Evolutionary conservation across 2,888 invertebrate species (phyloP).

Genomic region (Troglohyphantes excavatus): DNA sequence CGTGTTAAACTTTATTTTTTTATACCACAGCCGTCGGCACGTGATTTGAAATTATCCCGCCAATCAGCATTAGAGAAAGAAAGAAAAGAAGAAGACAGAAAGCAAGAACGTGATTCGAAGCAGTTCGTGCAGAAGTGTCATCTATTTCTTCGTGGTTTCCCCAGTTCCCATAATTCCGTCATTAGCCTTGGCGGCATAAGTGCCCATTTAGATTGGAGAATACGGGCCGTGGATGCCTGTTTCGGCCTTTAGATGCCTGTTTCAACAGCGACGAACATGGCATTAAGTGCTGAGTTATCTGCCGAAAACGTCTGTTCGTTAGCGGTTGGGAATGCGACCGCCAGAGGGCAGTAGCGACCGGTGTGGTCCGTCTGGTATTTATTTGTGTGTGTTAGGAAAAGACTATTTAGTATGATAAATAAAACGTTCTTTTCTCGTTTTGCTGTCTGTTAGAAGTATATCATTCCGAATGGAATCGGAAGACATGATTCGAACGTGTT

Average conservation of each 20-base stretch:
- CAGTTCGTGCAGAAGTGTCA: slow-evolving; percentile 49
- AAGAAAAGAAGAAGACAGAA: background rate
- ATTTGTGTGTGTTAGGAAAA: background rate
- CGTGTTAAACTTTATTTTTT: too few relatives aligned
- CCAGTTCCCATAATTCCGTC: slow-evolving; percentile 69
- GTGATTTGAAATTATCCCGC: background rate
- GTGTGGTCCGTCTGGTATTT: background rate
- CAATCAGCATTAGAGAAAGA: background rate
- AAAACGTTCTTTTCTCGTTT: too few relatives aligned
- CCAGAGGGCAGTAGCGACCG: slow-evolving; percentile 54
- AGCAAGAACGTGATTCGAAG: background rate
- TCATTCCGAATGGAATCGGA: too few relatives aligned
- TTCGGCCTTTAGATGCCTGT: slow-evolving; percentile 51
- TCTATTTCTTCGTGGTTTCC: slow-evolving; percentile 32
- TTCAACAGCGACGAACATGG: slow-evolving; percentile 28
- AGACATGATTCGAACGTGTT: too few relatives aligned
- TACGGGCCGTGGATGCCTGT: slow-evolving; percentile 50
- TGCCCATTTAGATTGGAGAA: slow-evolving; percentile 67
- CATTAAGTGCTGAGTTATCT: slow-evolving; percentile 67
- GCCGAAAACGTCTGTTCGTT: slow-evolving; percentile 35
- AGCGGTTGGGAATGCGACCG: slow-evolving; percentile 19
- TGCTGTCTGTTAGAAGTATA: background rate
- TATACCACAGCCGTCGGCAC: background rate
- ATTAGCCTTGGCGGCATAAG: slow-evolving; percentile 65
- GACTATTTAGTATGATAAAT: too few relatives aligned